Evolutionary conservation across 2,113 vertebrate species (phyloP).

Genomic region (Pelobates fuscus): DNA sequence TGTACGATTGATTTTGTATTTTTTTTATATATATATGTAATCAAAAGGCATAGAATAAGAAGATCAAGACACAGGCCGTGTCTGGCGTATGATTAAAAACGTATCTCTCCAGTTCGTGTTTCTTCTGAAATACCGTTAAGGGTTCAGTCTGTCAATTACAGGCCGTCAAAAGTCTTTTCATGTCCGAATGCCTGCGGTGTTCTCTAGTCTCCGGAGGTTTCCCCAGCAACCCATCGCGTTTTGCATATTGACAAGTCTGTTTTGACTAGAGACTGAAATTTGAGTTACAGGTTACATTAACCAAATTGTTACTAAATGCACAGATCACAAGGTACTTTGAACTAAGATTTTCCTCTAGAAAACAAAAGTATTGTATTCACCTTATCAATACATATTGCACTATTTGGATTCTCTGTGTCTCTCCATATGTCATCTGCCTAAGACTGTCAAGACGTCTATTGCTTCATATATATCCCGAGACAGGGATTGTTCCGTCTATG

Average conservation of each 20-base stretch:
- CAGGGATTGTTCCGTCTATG: too few relatives aligned
- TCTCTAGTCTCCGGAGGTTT: background rate
- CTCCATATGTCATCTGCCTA: too few relatives aligned
- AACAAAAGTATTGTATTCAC: too few relatives aligned
- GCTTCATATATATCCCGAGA: too few relatives aligned
- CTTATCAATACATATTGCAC: too few relatives aligned
- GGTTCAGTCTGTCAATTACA: constrained; percentile 12
- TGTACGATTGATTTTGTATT: background rate
- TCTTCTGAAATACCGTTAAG: constrained; percentile 22
- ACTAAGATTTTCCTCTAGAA: too few relatives aligned
- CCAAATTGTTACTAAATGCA: too few relatives aligned
- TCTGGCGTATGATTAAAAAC: background rate
- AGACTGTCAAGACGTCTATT: too few relatives aligned
- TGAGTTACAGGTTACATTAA: too few relatives aligned
- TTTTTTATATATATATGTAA: background rate
- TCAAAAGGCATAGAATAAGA: background rate
- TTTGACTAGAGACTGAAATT: background rate
- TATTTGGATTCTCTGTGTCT: too few relatives aligned
- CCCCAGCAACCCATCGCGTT: background rate
- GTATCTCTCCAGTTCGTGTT: background rate
- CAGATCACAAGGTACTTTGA: too few relatives aligned
- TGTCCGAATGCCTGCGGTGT: background rate
- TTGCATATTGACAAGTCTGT: background rate
- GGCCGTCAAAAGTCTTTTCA: background rate
- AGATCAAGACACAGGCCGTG: too few relatives aligned